Conservation (phyloP, 2,797 vertebrate species). For the Strix occidentalis region DNA sequence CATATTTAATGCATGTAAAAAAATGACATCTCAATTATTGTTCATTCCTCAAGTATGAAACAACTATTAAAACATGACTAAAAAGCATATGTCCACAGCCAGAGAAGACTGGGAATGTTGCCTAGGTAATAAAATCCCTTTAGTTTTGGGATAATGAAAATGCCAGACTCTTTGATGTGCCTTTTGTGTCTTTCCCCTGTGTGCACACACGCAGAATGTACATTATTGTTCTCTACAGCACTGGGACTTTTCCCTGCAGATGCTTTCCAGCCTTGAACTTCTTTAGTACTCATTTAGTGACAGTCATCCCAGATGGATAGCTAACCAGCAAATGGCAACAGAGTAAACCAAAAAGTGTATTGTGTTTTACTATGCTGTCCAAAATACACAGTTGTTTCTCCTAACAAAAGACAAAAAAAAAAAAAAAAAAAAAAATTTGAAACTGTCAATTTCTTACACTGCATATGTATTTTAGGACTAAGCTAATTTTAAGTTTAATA, state of each 20-base stretch:
- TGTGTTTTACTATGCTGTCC: neutral
- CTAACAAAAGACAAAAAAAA: neutral
- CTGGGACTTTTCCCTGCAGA: neutral
- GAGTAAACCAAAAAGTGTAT: neutral
- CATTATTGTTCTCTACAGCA: neutral
- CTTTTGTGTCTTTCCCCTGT: neutral
- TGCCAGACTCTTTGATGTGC: neutral
- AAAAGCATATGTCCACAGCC: neutral
- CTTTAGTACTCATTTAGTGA: neutral
- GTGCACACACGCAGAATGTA: neutral
- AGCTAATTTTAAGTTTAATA: neutral
- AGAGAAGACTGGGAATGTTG: conserved; percentile 5
- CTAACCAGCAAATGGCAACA: neutral
- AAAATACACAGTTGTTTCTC: neutral
- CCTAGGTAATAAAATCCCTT: neutral
- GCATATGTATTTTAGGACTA: neutral
- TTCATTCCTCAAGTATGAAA: conserved; percentile 9
- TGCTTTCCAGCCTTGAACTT: neutral
- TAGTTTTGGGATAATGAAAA: neutral
- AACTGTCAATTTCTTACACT: neutral
- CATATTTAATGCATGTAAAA: neutral
- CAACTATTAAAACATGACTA: neutral
- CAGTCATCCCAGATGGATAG: neutral
- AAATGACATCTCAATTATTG: neutral
- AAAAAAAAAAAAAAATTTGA: neutral